Base-by-base conservation (phyloP, 1,140 invertebrate species). In the Vollenhovia emeryi region DNA sequence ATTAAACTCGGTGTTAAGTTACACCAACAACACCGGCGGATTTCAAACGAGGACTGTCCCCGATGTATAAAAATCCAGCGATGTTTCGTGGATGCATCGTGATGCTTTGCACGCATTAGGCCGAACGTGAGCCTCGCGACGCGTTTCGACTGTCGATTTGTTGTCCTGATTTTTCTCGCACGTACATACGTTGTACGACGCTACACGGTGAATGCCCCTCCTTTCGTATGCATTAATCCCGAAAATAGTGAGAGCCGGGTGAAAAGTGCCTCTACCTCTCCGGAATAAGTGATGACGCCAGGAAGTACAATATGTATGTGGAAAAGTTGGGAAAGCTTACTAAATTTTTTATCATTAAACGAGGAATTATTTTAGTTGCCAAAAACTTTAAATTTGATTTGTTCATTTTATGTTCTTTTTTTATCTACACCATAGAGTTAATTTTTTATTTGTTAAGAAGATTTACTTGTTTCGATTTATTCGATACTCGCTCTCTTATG, bases 31-130 rank as follows among this genome's bases (percentile, higher is more conserved):
- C 64, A 69, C 33, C 50, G 66, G 6, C 8, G 50, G 52, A 18
- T 73, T 45, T 18, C 36, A 6, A 57, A 59, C 50, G 50, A 43
- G 48, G 5, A 82, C 78, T 82, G 50, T 45, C 36, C 27, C n/a
- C 6, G 8, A 33, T 27, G 36, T 33, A n/a, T 43, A n/a, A 82
- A n/a, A 36, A 68, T 36, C 57, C 48, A 73, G 57, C 52, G 73
- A 78, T 79, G 69, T 84, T 88, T 88, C 69, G 45, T 45, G 13
- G 52, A 13, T 85, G 68, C 83, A 84, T 92, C 82, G 68, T 15
- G 50, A 92, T 92, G 86, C 91, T 64, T 52, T 33, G 87, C 91
- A 92, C 91, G 91, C 79, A 48, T 89, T 13, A 84, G 66, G n/a
- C 68, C 30, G 82, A 83, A 91, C 90, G 91, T 92, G 91, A 91